Evolutionary conservation across 2,797 vertebrate genomes (phyloP), one percentile per base, ranked within the genome.

Genomic region (Phoxinus dragarum): DNA sequence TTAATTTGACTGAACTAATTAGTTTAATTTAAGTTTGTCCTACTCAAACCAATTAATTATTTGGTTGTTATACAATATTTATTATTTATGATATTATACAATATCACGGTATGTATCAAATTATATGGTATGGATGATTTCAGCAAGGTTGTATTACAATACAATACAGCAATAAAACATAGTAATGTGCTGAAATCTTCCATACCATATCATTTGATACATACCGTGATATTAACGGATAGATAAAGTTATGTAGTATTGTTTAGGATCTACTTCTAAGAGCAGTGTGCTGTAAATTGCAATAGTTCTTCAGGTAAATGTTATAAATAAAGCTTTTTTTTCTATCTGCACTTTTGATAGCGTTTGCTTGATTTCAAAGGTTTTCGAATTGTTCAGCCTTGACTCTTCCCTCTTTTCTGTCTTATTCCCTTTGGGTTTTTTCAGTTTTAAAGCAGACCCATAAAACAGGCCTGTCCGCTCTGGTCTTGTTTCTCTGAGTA

Each of bases 401-500:
- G 52, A 44, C 40, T 66, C 40, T 11, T 66, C 31, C 73, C 49
- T 38, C 34, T 84, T 38, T 69, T 78, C 47, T 71, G 52, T 75
- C 67, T 66, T 44, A 54, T 31, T 80, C 21, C 52, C 40, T 77
- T 80, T 44, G 38, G 36, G 34, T 82, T 40, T 81, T 91, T 89
- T 86, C 91, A 93, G 86, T 88, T 93, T 94, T 93, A 92, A 94
- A 94, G 93, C 94, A 89, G 90, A 91, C 90, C 88, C 90, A 94
- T 95, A 94, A 96, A 95, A 94, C 92, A 92, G 94, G 94, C 93
- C 94, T 93, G 93, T 94, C 94, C 93, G 92, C 92, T 93, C 94
- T 92, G 78, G 86, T 91, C 93, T 94, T 95, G 95, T 96, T 95
- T 95, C 95, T 93, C 91, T 91, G 92, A 91, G 94, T 95, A 96